phyloP scores from a whole-genome alignment of 2,113 vertebrate species.

The Falcunculus frontatus region DNA sequence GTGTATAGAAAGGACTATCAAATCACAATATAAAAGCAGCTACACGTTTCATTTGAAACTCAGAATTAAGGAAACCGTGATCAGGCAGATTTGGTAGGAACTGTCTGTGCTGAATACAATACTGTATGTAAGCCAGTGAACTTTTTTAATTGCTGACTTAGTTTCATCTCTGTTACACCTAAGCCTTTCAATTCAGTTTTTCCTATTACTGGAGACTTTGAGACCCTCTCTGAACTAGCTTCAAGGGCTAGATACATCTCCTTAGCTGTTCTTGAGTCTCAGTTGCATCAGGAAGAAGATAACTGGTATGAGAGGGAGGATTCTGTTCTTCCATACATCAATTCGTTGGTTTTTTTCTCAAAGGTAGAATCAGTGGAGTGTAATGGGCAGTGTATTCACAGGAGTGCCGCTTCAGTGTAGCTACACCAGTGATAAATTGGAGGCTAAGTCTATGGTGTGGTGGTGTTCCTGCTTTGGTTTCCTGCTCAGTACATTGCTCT shows the following conservation, averaged over 20 bases:
- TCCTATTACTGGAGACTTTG: not conserved
- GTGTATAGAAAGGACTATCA: not conserved
- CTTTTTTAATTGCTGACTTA: not conserved
- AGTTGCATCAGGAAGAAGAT: not conserved
- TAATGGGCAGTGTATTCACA: not conserved
- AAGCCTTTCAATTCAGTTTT: not conserved
- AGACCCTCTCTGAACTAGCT: not conserved
- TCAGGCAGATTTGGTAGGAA: not conserved
- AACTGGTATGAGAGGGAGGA: not conserved
- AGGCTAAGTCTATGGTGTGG: not conserved
- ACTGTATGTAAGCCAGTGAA: not conserved
- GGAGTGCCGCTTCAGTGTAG: not conserved
- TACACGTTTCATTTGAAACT: not conserved
- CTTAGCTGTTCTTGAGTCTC: not conserved
- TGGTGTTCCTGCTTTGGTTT: not conserved
- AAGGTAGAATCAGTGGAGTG: not conserved
- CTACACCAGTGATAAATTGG: not conserved
- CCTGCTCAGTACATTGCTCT: not conserved
- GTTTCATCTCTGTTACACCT: not conserved
- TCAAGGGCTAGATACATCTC: not conserved
- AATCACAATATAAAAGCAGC: not conserved
- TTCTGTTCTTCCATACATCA: not conserved
- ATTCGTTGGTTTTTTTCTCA: not conserved
- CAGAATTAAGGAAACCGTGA: not conserved
- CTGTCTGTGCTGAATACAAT: not conserved